Evolutionary conservation across 2,797 vertebrate species (phyloP).

Genomic region (Menidia menidia): DNA sequence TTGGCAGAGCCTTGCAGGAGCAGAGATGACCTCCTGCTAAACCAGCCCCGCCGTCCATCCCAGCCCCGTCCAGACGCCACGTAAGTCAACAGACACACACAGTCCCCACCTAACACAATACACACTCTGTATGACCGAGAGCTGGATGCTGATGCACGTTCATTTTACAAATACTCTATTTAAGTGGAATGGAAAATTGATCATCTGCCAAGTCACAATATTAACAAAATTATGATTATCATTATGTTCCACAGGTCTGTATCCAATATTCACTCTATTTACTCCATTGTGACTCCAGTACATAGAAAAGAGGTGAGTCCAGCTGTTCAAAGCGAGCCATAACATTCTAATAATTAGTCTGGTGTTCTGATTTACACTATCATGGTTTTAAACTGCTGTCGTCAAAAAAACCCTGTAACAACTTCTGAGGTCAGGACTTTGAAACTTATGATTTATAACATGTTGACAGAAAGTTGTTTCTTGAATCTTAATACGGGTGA

Average conservation of each 20-base stretch:
- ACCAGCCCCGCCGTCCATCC: conserved; percentile 2
- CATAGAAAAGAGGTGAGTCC: conserved; percentile 42
- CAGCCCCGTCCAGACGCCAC: conserved; percentile 51
- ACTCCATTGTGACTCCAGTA: conserved; percentile 44
- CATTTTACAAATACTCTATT: conserved; percentile 41
- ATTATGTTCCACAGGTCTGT: conserved; percentile 39
- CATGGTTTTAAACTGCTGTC: too few species aligned
- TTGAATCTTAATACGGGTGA: too few species aligned
- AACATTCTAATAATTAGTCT: neutral
- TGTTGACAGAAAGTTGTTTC: too few species aligned
- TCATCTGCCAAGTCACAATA: conserved; percentile 4
- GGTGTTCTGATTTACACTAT: too few species aligned
- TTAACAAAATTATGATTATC: neutral
- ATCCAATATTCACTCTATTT: conserved; percentile 35
- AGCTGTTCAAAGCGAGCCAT: neutral
- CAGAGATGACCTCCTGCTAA: conserved; percentile 58
- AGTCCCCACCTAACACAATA: conserved; percentile 26
- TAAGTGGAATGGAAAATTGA: conserved; percentile 4
- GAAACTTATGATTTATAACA: too few species aligned
- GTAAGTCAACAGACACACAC: conserved; percentile 44
- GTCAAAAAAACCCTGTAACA: too few species aligned
- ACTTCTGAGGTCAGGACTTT: too few species aligned
- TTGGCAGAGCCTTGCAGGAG: conserved; percentile 32
- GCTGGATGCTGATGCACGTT: conserved; percentile 18
- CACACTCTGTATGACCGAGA: conserved; percentile 13